These are phyloP conservation scores for Odontomachus brunneus DNA, from an alignment of 1,140 invertebrate species.

Conservation along the genomic window DNA sequence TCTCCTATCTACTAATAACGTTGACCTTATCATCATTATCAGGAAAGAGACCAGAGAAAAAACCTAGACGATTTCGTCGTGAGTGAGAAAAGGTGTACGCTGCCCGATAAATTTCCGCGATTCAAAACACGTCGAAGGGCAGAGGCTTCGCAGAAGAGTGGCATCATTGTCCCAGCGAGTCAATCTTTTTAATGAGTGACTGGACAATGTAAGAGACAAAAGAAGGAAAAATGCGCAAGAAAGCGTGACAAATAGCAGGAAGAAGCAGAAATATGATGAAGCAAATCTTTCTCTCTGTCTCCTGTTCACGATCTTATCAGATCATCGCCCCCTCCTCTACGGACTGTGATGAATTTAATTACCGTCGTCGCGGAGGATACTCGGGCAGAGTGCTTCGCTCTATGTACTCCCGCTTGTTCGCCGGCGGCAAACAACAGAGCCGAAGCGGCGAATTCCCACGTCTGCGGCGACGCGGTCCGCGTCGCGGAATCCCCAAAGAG, in stretches of 20 bases:
- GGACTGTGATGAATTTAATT: constrained; percentile 34
- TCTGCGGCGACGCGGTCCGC: constrained; percentile 50
- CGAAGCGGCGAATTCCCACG: constrained; percentile 50
- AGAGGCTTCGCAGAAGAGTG: too few relatives aligned
- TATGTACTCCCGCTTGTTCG: constrained; percentile 13
- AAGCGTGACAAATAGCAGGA: neutral
- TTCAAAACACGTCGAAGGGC: too few relatives aligned
- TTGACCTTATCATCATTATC: too few relatives aligned
- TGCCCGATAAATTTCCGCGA: too few relatives aligned
- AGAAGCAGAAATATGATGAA: neutral
- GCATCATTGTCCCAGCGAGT: too few relatives aligned
- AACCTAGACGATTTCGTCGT: too few relatives aligned
- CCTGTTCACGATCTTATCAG: constrained; percentile 13
- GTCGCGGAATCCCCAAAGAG: constrained; percentile 75
- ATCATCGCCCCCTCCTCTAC: constrained; percentile 1
- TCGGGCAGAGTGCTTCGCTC: constrained; percentile 10
- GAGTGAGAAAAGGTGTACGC: too few relatives aligned
- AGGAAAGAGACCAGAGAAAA: too few relatives aligned
- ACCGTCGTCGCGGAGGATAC: neutral
- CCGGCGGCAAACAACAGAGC: constrained; percentile 29
- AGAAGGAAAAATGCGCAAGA: neutral
- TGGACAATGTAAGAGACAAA: neutral
- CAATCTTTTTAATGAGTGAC: neutral
- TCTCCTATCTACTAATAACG: too few relatives aligned
- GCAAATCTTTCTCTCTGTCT: constrained; percentile 8